These are phyloP conservation scores for Cettia cetti DNA, from an alignment of 2,113 vertebrate species.

Conservation along the genomic window DNA sequence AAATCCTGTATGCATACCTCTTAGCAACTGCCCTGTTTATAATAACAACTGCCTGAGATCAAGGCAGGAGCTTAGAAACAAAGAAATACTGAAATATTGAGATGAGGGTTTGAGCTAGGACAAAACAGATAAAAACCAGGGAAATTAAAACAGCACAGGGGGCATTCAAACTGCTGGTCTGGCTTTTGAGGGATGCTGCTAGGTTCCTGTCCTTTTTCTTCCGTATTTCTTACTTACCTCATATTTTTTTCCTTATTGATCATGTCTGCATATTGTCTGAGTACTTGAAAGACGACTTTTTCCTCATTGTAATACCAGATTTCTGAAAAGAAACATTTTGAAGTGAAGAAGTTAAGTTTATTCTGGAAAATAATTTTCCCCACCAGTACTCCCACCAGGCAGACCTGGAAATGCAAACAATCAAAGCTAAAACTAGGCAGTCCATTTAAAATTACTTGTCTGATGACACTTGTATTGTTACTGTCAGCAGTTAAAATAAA, in stretches of 20 bases:
- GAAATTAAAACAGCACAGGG: neutral
- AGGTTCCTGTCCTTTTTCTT: neutral
- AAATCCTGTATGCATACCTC: neutral
- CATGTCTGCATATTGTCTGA: neutral
- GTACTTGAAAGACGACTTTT: neutral
- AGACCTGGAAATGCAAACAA: neutral
- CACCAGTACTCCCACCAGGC: neutral
- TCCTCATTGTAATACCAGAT: neutral
- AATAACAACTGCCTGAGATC: neutral
- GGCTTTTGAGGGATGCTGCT: neutral
- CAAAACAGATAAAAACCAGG: neutral
- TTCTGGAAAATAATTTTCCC: neutral
- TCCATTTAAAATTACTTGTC: neutral
- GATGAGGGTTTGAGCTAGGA: neutral
- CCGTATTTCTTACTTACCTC: neutral
- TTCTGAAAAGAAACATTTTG: neutral
- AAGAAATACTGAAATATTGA: neutral
- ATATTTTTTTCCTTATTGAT: neutral
- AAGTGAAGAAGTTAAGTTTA: neutral
- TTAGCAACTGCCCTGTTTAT: neutral
- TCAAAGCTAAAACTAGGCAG: neutral
- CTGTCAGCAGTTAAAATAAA: neutral
- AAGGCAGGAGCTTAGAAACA: neutral
- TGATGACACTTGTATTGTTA: neutral
- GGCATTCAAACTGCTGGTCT: neutral